Evolutionary conservation across 2,113 vertebrate genomes (phyloP).

Genomic region (Onychostoma macrolepis): DNA sequence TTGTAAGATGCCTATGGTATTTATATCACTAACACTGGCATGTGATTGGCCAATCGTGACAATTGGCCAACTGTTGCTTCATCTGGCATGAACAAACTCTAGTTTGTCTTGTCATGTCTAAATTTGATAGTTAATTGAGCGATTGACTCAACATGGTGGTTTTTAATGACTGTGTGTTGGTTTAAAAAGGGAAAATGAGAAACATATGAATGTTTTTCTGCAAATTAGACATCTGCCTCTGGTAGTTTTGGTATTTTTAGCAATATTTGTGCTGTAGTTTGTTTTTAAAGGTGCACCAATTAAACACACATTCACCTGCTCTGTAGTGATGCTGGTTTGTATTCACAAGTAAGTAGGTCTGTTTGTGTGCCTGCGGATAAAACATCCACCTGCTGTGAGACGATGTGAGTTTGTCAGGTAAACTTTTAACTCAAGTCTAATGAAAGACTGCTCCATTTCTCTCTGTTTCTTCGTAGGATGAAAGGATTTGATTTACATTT

Average conservation of each 20-base stretch:
- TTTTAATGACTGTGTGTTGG: not conserved
- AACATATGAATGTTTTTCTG: not conserved
- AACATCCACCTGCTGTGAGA: conserved; percentile 7
- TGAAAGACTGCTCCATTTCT: conserved; percentile 1
- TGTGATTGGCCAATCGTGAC: not conserved
- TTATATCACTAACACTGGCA: not conserved
- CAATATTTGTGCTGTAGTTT: not conserved
- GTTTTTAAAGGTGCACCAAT: not conserved
- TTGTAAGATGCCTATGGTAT: not conserved
- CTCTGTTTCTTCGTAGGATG: not conserved
- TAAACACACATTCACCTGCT: not conserved
- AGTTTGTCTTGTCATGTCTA: not conserved
- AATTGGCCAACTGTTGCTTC: conserved; percentile 14
- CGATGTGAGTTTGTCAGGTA: not conserved
- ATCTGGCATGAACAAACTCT: not conserved
- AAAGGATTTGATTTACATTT: not conserved
- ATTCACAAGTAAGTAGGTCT: conserved; percentile 3
- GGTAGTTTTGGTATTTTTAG: conserved; percentile 22
- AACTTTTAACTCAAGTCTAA: conserved; percentile 7
- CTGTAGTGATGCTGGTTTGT: not conserved
- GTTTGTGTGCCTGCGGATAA: conserved; percentile 23
- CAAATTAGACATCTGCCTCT: not conserved
- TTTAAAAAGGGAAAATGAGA: not conserved
- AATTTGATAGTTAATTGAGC: not conserved
- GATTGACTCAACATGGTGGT: not conserved